phyloP scores from a whole-genome alignment of 1,140 invertebrate species.

The Lasioglossum baleicum region DNA sequence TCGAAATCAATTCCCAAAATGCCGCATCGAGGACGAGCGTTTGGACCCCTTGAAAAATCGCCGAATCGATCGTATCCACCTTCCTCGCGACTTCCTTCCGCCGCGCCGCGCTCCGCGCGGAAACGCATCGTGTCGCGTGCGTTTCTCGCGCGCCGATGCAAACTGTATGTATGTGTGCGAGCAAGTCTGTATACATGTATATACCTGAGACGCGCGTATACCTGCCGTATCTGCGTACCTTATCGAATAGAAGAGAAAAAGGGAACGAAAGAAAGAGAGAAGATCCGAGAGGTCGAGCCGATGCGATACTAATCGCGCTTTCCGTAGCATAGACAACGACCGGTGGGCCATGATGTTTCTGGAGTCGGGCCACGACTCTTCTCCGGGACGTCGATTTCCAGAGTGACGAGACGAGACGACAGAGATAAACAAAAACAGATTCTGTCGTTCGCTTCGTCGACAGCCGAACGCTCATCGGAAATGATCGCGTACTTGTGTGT shows the following conservation, averaged over 20 bases:
- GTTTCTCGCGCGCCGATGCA: neutral
- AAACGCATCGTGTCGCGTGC: neutral
- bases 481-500: constrained; percentile 69
- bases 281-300: neutral
- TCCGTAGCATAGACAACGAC: constrained; percentile 34
- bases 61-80: neutral
- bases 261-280: too few relatives aligned
- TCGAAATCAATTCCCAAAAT: too few relatives aligned
- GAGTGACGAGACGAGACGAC: neutral
- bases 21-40: too few relatives aligned
- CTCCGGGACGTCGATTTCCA: neutral
- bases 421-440: too few relatives aligned
- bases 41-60: too few relatives aligned
- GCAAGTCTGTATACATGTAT: constrained; percentile 34
- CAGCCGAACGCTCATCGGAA: constrained; percentile 32
- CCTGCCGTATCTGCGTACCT: constrained; percentile 23
- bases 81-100: neutral
- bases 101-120: neutral
- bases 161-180: neutral
- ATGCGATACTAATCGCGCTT: constrained; percentile 25
- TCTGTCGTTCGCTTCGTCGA: neutral
- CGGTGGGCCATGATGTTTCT: neutral
- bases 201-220: constrained; percentile 33
- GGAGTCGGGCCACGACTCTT: neutral
- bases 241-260: neutral